Conservation (phyloP, 2,797 vertebrate genomes). For the Enoplosus armatus region DNA sequence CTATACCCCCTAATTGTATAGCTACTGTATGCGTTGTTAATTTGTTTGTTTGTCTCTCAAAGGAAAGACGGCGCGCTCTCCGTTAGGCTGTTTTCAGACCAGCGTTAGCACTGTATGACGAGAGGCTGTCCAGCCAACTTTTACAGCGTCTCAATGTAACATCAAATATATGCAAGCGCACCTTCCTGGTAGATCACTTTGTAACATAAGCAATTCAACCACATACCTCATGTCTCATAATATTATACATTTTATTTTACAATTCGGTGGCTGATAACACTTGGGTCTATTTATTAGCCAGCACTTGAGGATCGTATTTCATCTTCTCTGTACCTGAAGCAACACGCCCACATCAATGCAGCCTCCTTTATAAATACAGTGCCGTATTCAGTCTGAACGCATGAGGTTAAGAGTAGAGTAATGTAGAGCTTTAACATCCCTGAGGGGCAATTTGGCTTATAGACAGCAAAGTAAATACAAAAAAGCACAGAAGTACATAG, state of each 20-base stretch:
- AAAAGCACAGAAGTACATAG: background rate
- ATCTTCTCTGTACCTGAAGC: constrained; percentile 4
- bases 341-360: background rate
- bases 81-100: background rate
- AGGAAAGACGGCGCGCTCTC: background rate
- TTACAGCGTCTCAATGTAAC: background rate
- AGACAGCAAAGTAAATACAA: background rate
- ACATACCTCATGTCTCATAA: background rate
- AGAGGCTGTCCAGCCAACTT: too few relatives aligned
- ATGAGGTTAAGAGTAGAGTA: constrained; percentile 5
- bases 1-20: background rate
- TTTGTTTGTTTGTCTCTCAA: constrained; percentile 13
- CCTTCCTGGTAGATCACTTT: background rate
- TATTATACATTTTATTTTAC: too few relatives aligned
- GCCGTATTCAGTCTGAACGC: background rate
- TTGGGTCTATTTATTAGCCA: constrained; percentile 1
- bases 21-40: constrained; percentile 3
- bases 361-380: constrained; percentile 7
- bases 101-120: background rate
- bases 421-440: background rate
- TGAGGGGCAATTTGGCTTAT: background rate
- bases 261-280: constrained; percentile 1
- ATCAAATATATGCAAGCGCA: background rate
- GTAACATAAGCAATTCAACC: background rate
- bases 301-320: constrained; percentile 11